phyloP scores from a whole-genome alignment of 1,140 invertebrate genomes.

The Papilio aristodemus region DNA sequence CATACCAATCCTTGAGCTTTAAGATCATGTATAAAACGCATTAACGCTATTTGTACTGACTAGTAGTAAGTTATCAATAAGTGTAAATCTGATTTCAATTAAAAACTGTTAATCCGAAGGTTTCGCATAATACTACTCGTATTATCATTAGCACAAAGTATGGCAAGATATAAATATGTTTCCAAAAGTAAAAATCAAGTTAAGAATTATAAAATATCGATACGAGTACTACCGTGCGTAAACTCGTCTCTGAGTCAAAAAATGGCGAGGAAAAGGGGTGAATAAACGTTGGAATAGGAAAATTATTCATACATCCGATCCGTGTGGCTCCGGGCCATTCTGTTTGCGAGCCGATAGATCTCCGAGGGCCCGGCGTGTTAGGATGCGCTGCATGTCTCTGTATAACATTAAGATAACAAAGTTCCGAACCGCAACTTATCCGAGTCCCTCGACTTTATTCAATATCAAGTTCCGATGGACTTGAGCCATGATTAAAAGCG shows the following conservation, averaged over 20 bases:
- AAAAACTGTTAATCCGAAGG: no score
- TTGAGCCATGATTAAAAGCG: conserved; percentile 1
- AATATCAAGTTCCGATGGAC: conserved; percentile 12
- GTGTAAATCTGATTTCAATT: no score
- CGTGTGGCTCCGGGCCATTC: conserved; percentile 41
- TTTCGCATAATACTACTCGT: neutral
- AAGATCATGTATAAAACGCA: no score
- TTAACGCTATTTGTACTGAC: no score
- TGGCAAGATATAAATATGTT: neutral
- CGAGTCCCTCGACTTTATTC: conserved; percentile 13
- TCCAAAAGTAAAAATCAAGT: neutral
- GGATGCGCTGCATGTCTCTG: conserved; percentile 24
- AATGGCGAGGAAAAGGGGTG: conserved; percentile 58
- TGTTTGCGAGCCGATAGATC: neutral
- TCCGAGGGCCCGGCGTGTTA: conserved; percentile 2
- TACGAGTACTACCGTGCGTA: conserved; percentile 55
- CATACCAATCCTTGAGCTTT: no score
- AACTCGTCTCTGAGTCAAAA: conserved; percentile 56
- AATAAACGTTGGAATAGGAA: conserved; percentile 61
- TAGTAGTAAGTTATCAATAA: no score
- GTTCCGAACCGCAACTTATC: conserved; percentile 23
- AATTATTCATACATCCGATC: conserved; percentile 69
- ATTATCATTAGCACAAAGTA: neutral
- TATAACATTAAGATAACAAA: conserved; percentile 28
- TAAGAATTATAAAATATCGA: conserved; percentile 45